Conservation (phyloP, 2,888 invertebrate genomes). For the Cylindroiulus punctatus region DNA sequence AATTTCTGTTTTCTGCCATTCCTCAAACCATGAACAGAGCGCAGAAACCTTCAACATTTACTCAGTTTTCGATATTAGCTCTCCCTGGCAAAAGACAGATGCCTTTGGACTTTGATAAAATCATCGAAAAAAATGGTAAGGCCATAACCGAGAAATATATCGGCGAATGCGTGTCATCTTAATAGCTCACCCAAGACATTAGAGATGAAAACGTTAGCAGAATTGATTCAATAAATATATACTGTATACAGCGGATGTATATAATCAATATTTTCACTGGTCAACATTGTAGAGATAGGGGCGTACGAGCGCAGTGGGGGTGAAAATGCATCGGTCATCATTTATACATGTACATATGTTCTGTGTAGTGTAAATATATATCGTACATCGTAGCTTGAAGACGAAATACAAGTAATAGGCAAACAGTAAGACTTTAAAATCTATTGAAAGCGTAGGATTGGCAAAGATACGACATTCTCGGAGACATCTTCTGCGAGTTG, state of each 20-base stretch:
- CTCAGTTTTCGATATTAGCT: not conserved
- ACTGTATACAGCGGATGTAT: not conserved
- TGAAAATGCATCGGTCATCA: not conserved
- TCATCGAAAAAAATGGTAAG: not conserved
- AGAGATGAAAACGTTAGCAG: not conserved
- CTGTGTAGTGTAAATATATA: not conserved
- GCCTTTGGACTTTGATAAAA: slow-evolving; percentile 14
- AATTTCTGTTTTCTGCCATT: slow-evolving; percentile 43
- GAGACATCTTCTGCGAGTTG: not conserved
- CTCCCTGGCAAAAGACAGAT: not conserved
- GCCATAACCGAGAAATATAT: slow-evolving; percentile 14
- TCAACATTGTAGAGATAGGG: not conserved
- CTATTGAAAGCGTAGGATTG: not conserved
- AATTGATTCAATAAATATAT: not conserved
- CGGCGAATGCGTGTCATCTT: not conserved
- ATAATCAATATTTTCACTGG: not conserved
- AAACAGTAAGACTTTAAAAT: not conserved
- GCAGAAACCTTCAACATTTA: not conserved
- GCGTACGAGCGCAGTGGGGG: too few species aligned
- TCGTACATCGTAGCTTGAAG: not conserved
- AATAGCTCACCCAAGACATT: slow-evolving; percentile 17
- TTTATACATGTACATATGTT: too few species aligned
- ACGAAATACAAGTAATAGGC: not conserved
- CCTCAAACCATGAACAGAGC: slow-evolving; percentile 2
- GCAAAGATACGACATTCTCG: not conserved